phyloP scores from a whole-genome alignment of 2,797 vertebrate species.

The Cossypha heuglini region DNA sequence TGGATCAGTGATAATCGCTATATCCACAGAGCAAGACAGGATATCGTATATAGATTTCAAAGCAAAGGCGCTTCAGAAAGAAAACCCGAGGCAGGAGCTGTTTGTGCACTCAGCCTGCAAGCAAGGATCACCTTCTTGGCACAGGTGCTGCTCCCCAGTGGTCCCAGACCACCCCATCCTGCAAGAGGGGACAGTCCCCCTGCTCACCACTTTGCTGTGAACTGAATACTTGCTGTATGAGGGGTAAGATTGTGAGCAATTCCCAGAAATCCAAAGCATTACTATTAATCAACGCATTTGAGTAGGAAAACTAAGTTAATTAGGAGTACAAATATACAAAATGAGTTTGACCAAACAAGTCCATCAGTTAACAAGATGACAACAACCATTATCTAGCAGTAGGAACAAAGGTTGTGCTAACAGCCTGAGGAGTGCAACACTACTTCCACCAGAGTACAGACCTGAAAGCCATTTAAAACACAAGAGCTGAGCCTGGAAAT shows the following conservation, averaged over 20 bases:
- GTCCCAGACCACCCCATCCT: not conserved
- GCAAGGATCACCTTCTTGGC: not conserved
- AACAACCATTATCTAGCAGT: not conserved
- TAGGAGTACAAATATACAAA: not conserved
- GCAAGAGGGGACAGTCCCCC: not conserved
- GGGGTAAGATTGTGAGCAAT: fast-evolving
- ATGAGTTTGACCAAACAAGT: not conserved
- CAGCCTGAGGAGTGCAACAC: not conserved
- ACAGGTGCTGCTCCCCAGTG: not conserved
- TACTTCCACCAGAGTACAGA: not conserved
- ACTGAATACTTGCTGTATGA: fast-evolving
- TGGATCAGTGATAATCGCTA: not conserved
- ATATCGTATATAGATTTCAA: conserved; percentile 47
- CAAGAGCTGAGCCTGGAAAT: not conserved
- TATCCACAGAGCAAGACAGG: not conserved
- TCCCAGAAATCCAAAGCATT: not conserved
- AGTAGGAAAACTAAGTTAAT: not conserved
- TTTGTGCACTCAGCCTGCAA: not conserved
- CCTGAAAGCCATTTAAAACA: conserved; percentile 24
- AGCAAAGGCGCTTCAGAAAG: not conserved
- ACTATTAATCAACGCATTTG: not conserved
- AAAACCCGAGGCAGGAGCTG: not conserved
- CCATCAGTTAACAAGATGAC: not conserved
- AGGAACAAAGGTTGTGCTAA: conserved; percentile 4
- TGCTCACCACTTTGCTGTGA: not conserved